Evolutionary conservation across 2,888 invertebrate species (phyloP).

Genomic region (Pristionchus maxplancki): DNA sequence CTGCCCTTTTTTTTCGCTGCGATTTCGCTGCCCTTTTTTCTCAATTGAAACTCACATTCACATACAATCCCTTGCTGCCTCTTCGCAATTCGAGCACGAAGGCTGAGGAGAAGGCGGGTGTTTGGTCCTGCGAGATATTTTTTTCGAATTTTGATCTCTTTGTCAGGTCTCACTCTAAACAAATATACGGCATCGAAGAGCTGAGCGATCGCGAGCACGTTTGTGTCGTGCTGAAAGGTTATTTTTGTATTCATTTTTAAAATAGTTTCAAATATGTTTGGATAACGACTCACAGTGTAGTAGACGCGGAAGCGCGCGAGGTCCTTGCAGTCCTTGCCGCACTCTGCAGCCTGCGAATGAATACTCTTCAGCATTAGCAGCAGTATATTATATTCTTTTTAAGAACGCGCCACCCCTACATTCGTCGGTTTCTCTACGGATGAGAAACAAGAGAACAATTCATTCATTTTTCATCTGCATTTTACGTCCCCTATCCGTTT

Average conservation of each 20-base stretch:
- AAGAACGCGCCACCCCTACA: too few relatives aligned
- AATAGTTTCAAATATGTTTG: neutral
- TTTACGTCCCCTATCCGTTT: too few relatives aligned
- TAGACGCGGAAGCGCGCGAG: slow-evolving; percentile 11
- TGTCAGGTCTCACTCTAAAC: slow-evolving; percentile 10
- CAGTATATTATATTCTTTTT: too few relatives aligned
- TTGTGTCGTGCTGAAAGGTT: slow-evolving; percentile 4
- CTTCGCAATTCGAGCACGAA: slow-evolving; percentile 10
- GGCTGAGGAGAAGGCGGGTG: slow-evolving; percentile 30
- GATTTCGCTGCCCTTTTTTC: neutral
- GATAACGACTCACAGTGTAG: neutral
- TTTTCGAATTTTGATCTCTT: neutral
- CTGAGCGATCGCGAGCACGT: slow-evolving; percentile 30
- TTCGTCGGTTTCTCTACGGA: too few relatives aligned
- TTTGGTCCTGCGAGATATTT: neutral
- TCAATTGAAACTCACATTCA: neutral
- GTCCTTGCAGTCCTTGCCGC: neutral
- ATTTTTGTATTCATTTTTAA: neutral
- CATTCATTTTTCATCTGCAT: too few relatives aligned
- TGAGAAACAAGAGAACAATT: too few relatives aligned
- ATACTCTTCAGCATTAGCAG: too few relatives aligned
- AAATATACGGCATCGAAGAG: neutral
- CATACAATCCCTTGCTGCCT: neutral
- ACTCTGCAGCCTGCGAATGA: neutral
- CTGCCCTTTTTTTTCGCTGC: neutral